These are phyloP conservation scores for Zaprionus kolodkinae DNA, from an alignment of 1,140 invertebrate genomes.

Conservation along the genomic window DNA sequence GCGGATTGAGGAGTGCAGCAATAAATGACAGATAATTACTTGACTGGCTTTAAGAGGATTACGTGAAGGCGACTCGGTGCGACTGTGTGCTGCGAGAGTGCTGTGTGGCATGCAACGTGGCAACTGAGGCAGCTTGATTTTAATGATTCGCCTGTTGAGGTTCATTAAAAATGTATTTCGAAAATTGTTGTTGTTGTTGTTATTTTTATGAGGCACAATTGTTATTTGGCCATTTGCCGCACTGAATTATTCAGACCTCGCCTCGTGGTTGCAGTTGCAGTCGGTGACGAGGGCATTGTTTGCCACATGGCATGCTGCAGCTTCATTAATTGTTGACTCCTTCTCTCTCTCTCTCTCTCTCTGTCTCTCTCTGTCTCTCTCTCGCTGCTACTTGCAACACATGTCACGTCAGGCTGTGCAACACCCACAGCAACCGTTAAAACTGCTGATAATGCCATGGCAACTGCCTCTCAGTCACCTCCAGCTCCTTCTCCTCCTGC, in stretches of 20 bases:
- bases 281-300: slow-evolving; percentile 3
- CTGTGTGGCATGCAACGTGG: slow-evolving; percentile 10
- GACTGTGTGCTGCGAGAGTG: neutral
- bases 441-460: slow-evolving; percentile 52
- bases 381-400: slow-evolving; percentile 14
- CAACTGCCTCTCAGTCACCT: slow-evolving; percentile 2
- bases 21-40: slow-evolving; percentile 9
- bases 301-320: slow-evolving; percentile 21
- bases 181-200: slow-evolving; percentile 21
- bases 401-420: slow-evolving; percentile 20
- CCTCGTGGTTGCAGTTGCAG: neutral
- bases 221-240: slow-evolving; percentile 43
- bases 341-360: neutral
- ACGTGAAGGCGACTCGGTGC: neutral
- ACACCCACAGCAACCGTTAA: slow-evolving; percentile 39
- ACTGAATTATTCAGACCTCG: slow-evolving; percentile 37
- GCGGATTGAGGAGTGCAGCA: slow-evolving; percentile 1
- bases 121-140: slow-evolving; percentile 25
- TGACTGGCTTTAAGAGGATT: slow-evolving; percentile 2
- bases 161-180: slow-evolving; percentile 56
- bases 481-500: neutral
- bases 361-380: neutral
- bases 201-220: slow-evolving; percentile 39
- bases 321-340: slow-evolving; percentile 42
- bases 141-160: slow-evolving; percentile 34